These are phyloP conservation scores for Pteropus alecto DNA, from an alignment of 2,113 vertebrate genomes.

Conservation along the genomic window DNA sequence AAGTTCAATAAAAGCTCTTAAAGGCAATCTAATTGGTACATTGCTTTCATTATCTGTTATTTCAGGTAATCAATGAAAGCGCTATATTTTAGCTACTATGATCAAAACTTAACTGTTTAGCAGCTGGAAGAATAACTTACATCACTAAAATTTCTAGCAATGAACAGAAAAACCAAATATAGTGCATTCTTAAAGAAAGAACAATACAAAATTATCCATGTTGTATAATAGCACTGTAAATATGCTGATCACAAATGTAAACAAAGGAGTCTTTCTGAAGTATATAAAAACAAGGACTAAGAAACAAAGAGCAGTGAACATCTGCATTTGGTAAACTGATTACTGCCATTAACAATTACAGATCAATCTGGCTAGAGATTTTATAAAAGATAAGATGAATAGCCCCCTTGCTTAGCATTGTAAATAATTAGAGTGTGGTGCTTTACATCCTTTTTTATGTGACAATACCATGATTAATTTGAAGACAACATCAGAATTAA, in stretches of 20 bases:
- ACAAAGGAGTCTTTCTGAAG: constrained; percentile 9
- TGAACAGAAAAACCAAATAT: neutral
- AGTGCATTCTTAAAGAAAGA: neutral
- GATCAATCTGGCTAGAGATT: neutral
- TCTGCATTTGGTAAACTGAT: neutral
- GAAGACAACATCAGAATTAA: constrained; percentile 13
- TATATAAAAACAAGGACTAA: neutral
- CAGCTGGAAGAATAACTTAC: neutral
- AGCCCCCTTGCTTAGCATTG: neutral
- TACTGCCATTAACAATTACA: neutral
- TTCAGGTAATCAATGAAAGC: neutral
- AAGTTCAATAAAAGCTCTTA: constrained; percentile 15
- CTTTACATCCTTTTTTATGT: neutral
- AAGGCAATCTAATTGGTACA: neutral
- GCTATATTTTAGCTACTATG: neutral
- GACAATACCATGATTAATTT: constrained; percentile 36
- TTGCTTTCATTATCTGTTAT: neutral
- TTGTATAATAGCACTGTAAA: neutral
- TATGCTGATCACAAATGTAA: constrained; percentile 9
- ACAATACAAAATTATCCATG: neutral
- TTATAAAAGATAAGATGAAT: constrained; percentile 12
- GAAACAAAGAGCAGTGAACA: neutral
- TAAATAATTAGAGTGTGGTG: constrained; percentile 2
- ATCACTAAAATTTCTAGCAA: constrained; percentile 38
- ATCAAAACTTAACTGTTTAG: constrained; percentile 13